Percentiles rank a stretch among this genome's conserved stretches.
These are phyloP conservation scores for Hippopotamyrus pictus DNA, from an alignment of 2,797 vertebrate genomes.

Conservation along the genomic window DNA sequence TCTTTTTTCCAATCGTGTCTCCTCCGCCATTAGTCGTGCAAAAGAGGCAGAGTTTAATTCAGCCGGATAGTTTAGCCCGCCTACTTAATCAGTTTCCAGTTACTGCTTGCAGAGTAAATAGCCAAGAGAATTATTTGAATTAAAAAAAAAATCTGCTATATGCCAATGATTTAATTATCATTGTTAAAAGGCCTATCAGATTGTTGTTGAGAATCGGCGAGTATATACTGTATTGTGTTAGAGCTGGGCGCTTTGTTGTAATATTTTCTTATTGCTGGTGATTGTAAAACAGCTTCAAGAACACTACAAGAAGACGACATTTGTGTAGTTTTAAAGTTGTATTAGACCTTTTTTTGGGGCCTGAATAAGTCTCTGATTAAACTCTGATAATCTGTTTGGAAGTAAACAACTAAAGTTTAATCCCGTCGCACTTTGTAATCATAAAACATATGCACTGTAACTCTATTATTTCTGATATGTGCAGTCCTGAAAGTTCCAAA, in stretches of 20 bases:
- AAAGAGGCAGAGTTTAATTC: slow-evolving; percentile 36
- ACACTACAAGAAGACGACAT: not conserved
- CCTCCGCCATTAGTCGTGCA: not conserved
- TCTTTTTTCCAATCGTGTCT: not conserved
- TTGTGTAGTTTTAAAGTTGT: not conserved
- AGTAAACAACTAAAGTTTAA: not conserved
- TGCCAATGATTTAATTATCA: not conserved
- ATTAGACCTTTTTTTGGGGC: not conserved
- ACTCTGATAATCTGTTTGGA: not conserved
- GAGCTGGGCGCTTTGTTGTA: not conserved
- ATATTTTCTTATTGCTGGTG: not conserved
- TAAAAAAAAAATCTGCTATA: not conserved
- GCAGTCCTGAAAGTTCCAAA: not conserved
- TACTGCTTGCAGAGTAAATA: not conserved
- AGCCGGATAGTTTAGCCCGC: not conserved
- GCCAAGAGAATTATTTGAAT: not conserved
- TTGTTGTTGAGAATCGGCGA: not conserved
- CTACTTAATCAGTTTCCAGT: not conserved
- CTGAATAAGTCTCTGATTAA: not conserved
- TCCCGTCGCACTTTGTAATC: not conserved
- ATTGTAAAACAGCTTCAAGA: not conserved
- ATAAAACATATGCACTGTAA: not conserved
- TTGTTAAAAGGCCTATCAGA: not conserved
- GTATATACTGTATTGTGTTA: not conserved
- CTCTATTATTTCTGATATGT: too few relatives aligned